Evolutionary conservation across 2,888 invertebrate genomes (phyloP).

Genomic region (Cacoxenus indagator): DNA sequence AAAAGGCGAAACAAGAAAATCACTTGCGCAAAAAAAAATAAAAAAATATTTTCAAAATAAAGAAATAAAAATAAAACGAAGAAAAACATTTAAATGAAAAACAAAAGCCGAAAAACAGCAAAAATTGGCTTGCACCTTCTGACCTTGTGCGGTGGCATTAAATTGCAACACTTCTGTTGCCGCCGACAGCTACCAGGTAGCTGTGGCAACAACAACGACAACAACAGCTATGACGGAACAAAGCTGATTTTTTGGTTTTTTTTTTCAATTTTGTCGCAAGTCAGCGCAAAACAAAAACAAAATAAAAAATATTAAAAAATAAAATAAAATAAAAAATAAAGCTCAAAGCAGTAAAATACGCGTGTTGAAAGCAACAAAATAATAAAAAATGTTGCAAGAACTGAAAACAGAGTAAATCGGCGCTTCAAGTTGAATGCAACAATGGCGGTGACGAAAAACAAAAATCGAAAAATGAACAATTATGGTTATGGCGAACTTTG

Average conservation of each 20-base stretch:
- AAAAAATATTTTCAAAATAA: slow-evolving; percentile 28
- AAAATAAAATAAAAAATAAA: slow-evolving; percentile 6
- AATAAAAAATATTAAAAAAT: not conserved
- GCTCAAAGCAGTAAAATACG: not conserved
- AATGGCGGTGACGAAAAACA: not conserved
- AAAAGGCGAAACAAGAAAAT: slow-evolving; percentile 34
- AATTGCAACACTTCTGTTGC: slow-evolving; percentile 46
- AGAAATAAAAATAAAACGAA: slow-evolving; percentile 21
- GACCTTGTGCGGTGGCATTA: slow-evolving; percentile 55
- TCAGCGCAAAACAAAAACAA: slow-evolving; percentile 1
- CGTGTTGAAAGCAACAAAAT: not conserved
- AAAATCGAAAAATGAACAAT: no score
- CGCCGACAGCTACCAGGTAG: slow-evolving; percentile 32
- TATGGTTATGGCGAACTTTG: no score
- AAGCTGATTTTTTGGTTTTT: slow-evolving; percentile 24
- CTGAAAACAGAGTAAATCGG: slow-evolving; percentile 10
- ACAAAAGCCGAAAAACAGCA: slow-evolving; percentile 24
- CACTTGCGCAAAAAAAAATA: slow-evolving; percentile 39
- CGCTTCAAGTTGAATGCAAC: not conserved
- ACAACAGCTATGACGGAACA: slow-evolving; percentile 13
- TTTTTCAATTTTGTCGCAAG: slow-evolving; percentile 22
- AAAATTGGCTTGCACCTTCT: slow-evolving; percentile 39
- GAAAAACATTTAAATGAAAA: no score
- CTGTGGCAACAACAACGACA: not conserved
- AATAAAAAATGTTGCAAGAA: slow-evolving; percentile 55